These are phyloP conservation scores for Lepilemur ruficaudatus DNA, from an alignment of 2,797 vertebrate species.

Conservation along the genomic window DNA sequence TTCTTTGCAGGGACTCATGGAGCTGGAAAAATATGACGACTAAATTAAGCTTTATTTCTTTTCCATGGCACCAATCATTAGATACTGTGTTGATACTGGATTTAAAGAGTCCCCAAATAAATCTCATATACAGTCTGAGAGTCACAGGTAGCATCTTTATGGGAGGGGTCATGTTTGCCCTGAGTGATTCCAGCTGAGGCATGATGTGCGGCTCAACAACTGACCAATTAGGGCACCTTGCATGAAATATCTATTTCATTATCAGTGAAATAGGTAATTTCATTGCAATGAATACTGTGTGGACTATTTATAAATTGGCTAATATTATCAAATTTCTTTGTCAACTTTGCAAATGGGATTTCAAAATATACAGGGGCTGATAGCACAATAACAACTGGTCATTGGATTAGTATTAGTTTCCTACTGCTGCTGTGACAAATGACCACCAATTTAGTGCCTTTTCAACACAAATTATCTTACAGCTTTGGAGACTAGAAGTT, in stretches of 20 bases:
- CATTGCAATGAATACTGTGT: background rate
- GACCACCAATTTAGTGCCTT: background rate
- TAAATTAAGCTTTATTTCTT: background rate
- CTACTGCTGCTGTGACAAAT: background rate
- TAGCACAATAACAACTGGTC: background rate
- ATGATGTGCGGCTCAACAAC: background rate
- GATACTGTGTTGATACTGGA: background rate
- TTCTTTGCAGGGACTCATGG: background rate
- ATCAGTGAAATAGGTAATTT: background rate
- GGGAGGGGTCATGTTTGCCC: background rate
- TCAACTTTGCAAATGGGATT: background rate
- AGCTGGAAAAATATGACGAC: background rate
- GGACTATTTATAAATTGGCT: background rate
- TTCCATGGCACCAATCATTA: background rate
- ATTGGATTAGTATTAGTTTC: background rate
- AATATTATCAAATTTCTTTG: background rate
- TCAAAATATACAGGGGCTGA: background rate
- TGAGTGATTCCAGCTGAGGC: background rate
- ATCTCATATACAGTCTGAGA: background rate
- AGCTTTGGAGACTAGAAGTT: background rate
- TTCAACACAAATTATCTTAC: background rate
- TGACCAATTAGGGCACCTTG: background rate
- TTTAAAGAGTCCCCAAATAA: background rate
- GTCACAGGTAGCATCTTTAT: background rate
- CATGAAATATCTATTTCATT: background rate